phyloP scores from a whole-genome alignment of 1,140 invertebrate genomes.

The Camponotus pennsylvanicus region DNA sequence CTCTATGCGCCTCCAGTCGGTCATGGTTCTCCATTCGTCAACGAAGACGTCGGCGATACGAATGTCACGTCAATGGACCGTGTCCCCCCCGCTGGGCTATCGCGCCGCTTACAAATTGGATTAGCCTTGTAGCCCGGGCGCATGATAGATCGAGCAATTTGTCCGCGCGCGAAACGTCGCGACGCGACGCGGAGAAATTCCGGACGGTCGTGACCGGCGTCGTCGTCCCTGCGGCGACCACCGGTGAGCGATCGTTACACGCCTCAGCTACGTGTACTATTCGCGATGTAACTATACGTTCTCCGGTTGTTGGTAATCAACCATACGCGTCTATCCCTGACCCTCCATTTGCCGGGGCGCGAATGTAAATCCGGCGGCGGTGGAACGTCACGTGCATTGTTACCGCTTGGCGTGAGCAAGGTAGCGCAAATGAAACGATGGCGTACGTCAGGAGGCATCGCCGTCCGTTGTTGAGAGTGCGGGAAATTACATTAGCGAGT shows the following conservation, averaged over 20 bases:
- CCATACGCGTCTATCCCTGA: constrained; percentile 63
- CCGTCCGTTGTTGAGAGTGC: constrained; percentile 13
- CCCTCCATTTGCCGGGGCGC: constrained; percentile 54
- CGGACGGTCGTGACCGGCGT: constrained; percentile 40
- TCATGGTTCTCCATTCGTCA: constrained; percentile 56
- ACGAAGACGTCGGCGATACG: constrained; percentile 32
- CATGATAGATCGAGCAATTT: constrained; percentile 66
- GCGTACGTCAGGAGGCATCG: constrained; percentile 17
- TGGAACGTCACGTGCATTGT: constrained; percentile 43
- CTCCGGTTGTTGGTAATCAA: constrained; percentile 67
- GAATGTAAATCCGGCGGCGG: constrained; percentile 41
- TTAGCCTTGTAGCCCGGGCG: constrained; percentile 61
- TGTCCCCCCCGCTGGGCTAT: constrained; percentile 65
- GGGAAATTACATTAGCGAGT: neutral
- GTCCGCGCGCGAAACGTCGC: constrained; percentile 62
- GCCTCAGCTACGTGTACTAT: constrained; percentile 62
- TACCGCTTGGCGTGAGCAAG: constrained; percentile 23
- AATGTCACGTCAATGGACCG: constrained; percentile 69
- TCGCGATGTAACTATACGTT: constrained; percentile 55
- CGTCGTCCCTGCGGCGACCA: constrained; percentile 49
- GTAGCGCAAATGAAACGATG: constrained; percentile 46
- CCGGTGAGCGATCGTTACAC: constrained; percentile 71
- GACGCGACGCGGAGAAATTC: constrained; percentile 51
- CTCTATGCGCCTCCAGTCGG: constrained; percentile 29
- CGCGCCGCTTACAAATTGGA: constrained; percentile 72